Conservation (phyloP, 1,140 invertebrate genomes). For the Macrobrachium nipponense region DNA sequence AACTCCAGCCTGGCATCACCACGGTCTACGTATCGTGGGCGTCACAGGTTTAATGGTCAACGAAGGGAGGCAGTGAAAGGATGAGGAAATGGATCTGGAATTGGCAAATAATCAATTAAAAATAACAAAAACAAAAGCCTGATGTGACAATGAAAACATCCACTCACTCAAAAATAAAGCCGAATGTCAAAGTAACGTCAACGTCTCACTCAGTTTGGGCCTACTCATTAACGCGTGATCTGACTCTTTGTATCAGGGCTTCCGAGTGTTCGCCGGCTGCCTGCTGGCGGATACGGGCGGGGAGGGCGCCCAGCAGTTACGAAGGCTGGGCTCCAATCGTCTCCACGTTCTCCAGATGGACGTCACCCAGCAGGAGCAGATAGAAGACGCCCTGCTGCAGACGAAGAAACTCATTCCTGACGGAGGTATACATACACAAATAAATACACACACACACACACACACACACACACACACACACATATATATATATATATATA, state of each 20-base stretch:
- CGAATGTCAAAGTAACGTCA: background rate
- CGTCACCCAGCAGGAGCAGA: constrained; percentile 74
- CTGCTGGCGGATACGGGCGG: constrained; percentile 70
- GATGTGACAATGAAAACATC: background rate
- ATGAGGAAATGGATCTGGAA: no score
- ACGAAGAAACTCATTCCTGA: constrained; percentile 44
- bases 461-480: no score
- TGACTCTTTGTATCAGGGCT: constrained; percentile 62
- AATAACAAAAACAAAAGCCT: no score
- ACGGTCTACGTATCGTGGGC: no score
- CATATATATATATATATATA: no score
- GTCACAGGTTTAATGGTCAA: no score
- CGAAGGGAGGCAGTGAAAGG: no score
- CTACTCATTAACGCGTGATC: background rate
- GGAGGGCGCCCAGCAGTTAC: constrained; percentile 68
- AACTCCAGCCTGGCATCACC: no score
- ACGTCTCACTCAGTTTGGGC: background rate
- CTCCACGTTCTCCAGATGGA: constrained; percentile 75
- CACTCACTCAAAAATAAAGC: background rate
- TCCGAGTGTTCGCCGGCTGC: constrained; percentile 76
- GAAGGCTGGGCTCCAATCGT: constrained; percentile 65
- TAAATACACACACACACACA: no score
- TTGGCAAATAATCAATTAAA: no score
- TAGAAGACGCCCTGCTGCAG: constrained; percentile 66
- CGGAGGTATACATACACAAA: no score